Conservation (phyloP, 2,888 invertebrate genomes). For the Morinoia aosen region DNA sequence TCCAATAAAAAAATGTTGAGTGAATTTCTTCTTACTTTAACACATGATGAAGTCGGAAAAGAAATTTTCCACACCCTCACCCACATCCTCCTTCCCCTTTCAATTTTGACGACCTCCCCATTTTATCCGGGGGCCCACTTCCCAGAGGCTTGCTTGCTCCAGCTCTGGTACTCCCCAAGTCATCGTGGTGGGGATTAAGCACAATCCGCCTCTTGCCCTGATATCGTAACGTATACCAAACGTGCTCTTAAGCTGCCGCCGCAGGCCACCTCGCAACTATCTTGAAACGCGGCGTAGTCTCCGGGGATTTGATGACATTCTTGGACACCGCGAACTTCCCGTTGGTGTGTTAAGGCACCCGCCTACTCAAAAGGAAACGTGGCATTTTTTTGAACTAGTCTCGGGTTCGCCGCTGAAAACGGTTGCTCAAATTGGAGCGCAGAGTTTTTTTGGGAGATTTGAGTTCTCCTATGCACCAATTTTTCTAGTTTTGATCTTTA, state of each 20-base stretch:
- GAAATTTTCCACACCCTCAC: neutral
- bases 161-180: slow-evolving; percentile 24
- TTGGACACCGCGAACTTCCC: neutral
- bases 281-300: neutral
- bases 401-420: neutral
- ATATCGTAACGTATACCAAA: slow-evolving; percentile 29
- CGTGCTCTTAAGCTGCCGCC: neutral
- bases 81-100: neutral
- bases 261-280: neutral
- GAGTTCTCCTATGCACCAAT: neutral
- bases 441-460: neutral
- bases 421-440: neutral
- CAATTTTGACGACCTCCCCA: neutral
- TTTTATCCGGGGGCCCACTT: neutral
- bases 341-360: too few species aligned
- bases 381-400: neutral
- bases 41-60: too few species aligned
- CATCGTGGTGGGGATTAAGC: slow-evolving; percentile 19
- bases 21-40: too few species aligned
- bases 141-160: neutral
- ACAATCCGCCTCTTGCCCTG: neutral
- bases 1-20: too few species aligned
- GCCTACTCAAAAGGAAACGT: neutral
- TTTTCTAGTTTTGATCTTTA: neutral
- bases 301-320: neutral